These are phyloP conservation scores for Cettia cetti DNA, from an alignment of 2,113 vertebrate genomes.

Conservation along the genomic window DNA sequence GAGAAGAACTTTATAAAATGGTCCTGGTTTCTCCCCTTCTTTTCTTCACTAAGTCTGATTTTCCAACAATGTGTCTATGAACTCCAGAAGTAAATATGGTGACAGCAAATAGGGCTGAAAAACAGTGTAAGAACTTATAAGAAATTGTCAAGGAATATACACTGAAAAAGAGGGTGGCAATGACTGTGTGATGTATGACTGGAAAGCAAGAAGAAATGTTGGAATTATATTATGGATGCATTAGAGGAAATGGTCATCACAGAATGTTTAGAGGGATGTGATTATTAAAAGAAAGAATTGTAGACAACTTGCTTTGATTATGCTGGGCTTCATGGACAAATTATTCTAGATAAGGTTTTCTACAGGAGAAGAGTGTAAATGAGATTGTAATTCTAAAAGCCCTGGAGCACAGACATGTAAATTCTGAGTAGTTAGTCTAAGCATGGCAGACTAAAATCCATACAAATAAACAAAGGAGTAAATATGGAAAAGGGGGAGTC, in stretches of 20 bases:
- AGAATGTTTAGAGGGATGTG: neutral
- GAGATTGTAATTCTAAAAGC: neutral
- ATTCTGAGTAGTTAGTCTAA: neutral
- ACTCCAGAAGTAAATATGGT: neutral
- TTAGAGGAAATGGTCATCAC: neutral
- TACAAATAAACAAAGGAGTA: neutral
- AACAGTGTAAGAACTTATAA: neutral
- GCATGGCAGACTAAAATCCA: neutral
- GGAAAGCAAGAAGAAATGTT: neutral
- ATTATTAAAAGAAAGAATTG: neutral
- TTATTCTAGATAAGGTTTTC: neutral
- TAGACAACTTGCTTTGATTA: neutral
- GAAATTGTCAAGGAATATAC: neutral
- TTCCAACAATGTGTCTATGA: neutral
- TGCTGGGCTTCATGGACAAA: neutral
- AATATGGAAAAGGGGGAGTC: neutral
- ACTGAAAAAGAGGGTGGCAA: neutral
- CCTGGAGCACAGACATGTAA: neutral
- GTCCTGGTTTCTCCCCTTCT: neutral
- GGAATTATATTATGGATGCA: neutral
- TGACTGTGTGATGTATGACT: neutral
- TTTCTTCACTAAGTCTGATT: neutral
- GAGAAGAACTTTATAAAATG: neutral
- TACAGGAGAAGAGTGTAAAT: neutral
- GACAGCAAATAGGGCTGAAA: neutral